These are phyloP conservation scores for Bettongia penicillata DNA, from an alignment of 2,113 vertebrate species.

Conservation along the genomic window DNA sequence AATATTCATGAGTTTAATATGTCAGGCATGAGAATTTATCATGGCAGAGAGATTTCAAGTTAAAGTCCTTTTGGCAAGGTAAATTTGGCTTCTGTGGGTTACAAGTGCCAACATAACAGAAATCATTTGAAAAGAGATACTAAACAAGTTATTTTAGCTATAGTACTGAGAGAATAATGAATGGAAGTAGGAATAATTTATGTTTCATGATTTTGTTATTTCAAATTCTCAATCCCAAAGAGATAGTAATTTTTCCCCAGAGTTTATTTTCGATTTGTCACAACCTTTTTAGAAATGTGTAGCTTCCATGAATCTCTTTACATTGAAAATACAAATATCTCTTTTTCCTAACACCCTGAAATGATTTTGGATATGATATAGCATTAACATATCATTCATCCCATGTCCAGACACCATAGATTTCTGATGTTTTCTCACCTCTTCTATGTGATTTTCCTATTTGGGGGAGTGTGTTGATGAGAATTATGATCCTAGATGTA, in stretches of 20 bases:
- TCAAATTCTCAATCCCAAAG: neutral
- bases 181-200: neutral
- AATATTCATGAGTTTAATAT: neutral
- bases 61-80: neutral
- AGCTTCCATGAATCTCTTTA: too few species aligned
- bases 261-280: neutral
- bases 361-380: fast-evolving
- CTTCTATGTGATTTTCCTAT: neutral
- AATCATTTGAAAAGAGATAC: neutral
- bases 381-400: neutral
- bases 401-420: neutral
- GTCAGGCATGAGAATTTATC: neutral
- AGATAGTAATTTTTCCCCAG: neutral
- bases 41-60: neutral
- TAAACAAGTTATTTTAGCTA: neutral
- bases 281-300: neutral
- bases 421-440: neutral
- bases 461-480: neutral
- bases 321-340: neutral
- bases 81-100: neutral
- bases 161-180: neutral
- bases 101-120: neutral
- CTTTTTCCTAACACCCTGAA: neutral
- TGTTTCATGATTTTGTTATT: neutral
- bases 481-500: neutral